A percentile compares a stretch with the other conserved stretches of the same genome.
These are phyloP conservation scores for Phylloscopus whistleri DNA, from an alignment of 2,113 vertebrate species.

Conservation along the genomic window DNA sequence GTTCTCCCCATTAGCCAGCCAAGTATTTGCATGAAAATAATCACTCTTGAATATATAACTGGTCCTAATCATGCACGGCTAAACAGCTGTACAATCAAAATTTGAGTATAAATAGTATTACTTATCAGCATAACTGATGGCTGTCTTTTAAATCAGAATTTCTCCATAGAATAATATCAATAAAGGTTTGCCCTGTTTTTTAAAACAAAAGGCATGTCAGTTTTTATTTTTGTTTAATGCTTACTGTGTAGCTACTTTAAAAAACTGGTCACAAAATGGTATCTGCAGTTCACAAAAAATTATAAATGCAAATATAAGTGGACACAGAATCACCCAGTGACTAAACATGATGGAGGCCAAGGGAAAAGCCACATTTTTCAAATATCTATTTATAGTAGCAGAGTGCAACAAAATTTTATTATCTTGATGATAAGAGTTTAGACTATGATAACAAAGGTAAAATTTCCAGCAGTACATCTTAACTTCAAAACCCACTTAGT, in stretches of 20 bases:
- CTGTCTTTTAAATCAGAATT: background rate
- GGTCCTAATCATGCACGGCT: conserved; percentile 12
- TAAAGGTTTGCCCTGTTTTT: background rate
- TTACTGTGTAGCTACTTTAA: background rate
- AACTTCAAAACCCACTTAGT: background rate
- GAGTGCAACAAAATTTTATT: background rate
- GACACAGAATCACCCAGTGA: background rate
- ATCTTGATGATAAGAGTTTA: background rate
- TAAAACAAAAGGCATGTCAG: background rate
- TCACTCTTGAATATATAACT: conserved; percentile 28
- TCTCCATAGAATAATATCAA: background rate
- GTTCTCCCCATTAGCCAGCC: conserved; percentile 48
- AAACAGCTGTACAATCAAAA: conserved; percentile 23
- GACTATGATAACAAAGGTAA: background rate
- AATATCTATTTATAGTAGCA: background rate
- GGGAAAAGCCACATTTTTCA: background rate
- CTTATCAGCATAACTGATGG: background rate
- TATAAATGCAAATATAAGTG: background rate
- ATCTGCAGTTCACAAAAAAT: background rate
- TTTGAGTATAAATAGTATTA: background rate
- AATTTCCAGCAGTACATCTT: background rate
- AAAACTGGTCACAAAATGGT: background rate
- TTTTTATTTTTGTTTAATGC: background rate
- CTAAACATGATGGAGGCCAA: background rate
- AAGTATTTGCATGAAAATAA: conserved; percentile 61